Conservation (phyloP, 2,113 vertebrate species). For the Antennarius striatus region DNA sequence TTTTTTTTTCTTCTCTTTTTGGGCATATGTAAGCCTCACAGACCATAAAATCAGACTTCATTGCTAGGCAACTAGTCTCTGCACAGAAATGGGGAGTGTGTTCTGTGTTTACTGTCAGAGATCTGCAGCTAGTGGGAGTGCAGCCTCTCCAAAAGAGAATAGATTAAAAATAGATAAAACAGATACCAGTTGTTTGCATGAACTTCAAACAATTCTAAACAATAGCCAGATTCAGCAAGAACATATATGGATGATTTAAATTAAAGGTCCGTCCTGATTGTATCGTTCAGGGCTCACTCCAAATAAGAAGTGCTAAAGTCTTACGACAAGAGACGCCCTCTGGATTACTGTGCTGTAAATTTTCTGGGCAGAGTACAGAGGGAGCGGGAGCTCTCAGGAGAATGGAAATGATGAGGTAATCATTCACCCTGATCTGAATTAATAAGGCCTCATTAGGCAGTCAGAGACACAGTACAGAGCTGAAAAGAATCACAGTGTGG, state of each 20-base stretch:
- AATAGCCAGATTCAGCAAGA: constrained; percentile 47
- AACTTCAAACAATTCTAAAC: constrained; percentile 51
- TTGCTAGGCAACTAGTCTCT: constrained; percentile 85
- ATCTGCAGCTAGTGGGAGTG: constrained; percentile 70
- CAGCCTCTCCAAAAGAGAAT: constrained; percentile 65
- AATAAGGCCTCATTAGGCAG: constrained; percentile 79
- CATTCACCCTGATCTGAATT: constrained; percentile 81
- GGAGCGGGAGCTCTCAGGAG: constrained; percentile 67
- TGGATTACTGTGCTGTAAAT: constrained; percentile 59
- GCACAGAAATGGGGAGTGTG: constrained; percentile 68
- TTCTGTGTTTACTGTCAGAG: constrained; percentile 68
- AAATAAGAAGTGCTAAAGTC: constrained; percentile 36
- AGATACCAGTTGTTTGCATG: constrained; percentile 49
- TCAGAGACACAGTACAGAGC: constrained; percentile 64
- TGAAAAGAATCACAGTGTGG: constrained; percentile 55
- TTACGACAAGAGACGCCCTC: constrained; percentile 28
- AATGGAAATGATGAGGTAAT: constrained; percentile 76
- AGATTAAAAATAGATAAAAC: constrained; percentile 57
- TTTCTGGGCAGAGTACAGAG: constrained; percentile 54
- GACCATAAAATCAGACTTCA: constrained; percentile 81
- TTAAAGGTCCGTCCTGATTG: constrained; percentile 31
- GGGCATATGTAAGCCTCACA: constrained; percentile 69
- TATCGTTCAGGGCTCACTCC: constrained; percentile 7
- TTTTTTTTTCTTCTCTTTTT: constrained; percentile 54
- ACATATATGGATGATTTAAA: constrained; percentile 39